A percentile compares a stretch with the other conserved stretches of the same genome.
Conservation (phyloP, 2,888 invertebrate species). For the Campopleginae sp. region DNA sequence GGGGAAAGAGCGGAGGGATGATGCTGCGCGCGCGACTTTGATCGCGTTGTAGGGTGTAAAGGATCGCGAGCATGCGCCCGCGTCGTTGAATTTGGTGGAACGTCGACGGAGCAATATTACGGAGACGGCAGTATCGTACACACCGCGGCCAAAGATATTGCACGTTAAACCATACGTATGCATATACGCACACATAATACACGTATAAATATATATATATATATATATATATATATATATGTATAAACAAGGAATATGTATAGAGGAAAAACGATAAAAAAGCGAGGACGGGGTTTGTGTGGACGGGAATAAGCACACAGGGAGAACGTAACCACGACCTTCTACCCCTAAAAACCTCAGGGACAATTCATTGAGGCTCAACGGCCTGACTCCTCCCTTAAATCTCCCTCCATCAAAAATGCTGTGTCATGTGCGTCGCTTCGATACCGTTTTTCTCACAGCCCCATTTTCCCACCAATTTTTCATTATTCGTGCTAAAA, state of each 20-base stretch:
- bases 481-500: background rate
- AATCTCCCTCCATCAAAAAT: background rate
- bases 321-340: constrained; percentile 55
- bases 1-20: constrained; percentile 29
- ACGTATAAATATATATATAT: constrained; percentile 30
- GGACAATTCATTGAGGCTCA: constrained; percentile 5
- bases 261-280: constrained; percentile 16
- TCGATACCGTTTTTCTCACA: constrained; percentile 1
- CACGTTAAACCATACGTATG: background rate
- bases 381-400: background rate
- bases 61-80: constrained; percentile 69
- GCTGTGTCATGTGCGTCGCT: constrained; percentile 4
- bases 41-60: constrained; percentile 39
- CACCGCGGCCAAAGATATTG: constrained; percentile 65
- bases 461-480: background rate
- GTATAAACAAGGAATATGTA: background rate
- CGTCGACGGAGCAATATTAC: constrained; percentile 74
- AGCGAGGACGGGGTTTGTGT: constrained; percentile 45
- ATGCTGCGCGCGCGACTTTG: constrained; percentile 53
- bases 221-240: background rate
- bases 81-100: constrained; percentile 64
- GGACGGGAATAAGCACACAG: constrained; percentile 44
- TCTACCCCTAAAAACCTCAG: constrained; percentile 60
- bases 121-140: constrained; percentile 76
- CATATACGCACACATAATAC: background rate